Evolutionary conservation across 1,140 invertebrate species (phyloP).

Genomic region (Aphaenogaster rudis): DNA sequence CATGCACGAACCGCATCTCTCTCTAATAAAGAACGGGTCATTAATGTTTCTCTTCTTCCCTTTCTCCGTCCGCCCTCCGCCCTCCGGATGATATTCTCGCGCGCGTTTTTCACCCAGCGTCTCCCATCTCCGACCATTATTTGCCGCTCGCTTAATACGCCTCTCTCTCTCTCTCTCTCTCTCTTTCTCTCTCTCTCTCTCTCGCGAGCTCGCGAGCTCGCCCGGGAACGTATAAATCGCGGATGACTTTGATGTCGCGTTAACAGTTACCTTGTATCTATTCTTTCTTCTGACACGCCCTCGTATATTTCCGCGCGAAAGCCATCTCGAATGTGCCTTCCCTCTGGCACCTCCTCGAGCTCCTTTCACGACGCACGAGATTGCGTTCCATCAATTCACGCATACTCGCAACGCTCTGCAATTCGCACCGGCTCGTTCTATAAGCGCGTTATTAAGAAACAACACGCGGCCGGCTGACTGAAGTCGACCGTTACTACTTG

Average conservation of each 20-base stretch:
- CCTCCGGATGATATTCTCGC: conserved; percentile 63
- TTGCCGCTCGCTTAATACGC: conserved; percentile 65
- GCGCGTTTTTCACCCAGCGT: conserved; percentile 45
- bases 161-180: conserved; percentile 23
- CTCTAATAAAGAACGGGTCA: conserved; percentile 71
- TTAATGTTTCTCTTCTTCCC: conserved; percentile 59
- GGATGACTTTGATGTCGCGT: conserved; percentile 42
- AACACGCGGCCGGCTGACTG: conserved; percentile 29
- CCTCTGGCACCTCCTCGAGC: neutral
- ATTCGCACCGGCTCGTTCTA: neutral
- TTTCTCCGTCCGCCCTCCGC: neutral
- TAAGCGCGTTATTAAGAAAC: conserved; percentile 26
- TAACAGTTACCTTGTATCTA: conserved; percentile 50
- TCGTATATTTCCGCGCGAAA: conserved; percentile 35
- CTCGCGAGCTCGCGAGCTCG: conserved; percentile 2
- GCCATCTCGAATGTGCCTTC: conserved; percentile 1
- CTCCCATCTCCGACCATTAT: conserved; percentile 23
- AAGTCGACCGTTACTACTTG: conserved; percentile 20
- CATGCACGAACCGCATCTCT: conserved; percentile 71
- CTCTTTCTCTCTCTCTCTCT: conserved; percentile 24
- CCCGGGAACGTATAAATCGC: conserved; percentile 60
- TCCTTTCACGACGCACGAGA: conserved; percentile 33
- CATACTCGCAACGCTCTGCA: neutral
- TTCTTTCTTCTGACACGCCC: conserved; percentile 25
- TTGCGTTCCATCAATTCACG: conserved; percentile 39